These are phyloP conservation scores for Pedionomus torquatus DNA, from an alignment of 2,113 vertebrate species.

Conservation along the genomic window DNA sequence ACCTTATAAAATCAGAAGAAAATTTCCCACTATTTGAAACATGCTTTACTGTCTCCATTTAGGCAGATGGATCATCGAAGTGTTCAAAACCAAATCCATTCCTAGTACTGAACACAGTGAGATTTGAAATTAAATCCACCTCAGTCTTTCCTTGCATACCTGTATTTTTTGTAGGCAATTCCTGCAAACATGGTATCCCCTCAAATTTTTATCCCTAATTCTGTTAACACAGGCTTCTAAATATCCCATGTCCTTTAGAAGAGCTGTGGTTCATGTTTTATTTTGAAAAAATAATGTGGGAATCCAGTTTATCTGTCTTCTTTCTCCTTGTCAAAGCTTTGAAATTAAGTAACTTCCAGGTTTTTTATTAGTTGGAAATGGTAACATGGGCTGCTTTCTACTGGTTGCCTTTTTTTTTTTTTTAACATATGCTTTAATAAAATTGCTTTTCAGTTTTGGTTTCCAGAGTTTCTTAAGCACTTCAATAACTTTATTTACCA, in stretches of 20 bases:
- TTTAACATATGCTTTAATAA: not conserved
- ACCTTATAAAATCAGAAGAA: not conserved
- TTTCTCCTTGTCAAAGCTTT: not conserved
- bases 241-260: not conserved
- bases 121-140: not conserved
- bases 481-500: not conserved
- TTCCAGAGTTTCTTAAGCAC: not conserved
- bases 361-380: not conserved
- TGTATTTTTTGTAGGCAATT: not conserved
- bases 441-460: not conserved
- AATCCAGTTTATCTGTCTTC: not conserved
- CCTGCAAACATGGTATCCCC: not conserved
- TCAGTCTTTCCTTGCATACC: not conserved
- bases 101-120: fast-evolving
- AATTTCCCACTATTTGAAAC: not conserved
- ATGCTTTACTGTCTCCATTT: not conserved
- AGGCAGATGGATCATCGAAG: not conserved
- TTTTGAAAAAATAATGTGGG: not conserved
- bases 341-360: not conserved
- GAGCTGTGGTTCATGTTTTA: not conserved
- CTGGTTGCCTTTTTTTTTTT: not conserved
- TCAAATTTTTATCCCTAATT: not conserved
- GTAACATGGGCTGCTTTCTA: not conserved
- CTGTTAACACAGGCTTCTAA: not conserved
- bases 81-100: not conserved